phyloP scores from a whole-genome alignment of 2,113 vertebrate species.

The Bagarius yarrelli region DNA sequence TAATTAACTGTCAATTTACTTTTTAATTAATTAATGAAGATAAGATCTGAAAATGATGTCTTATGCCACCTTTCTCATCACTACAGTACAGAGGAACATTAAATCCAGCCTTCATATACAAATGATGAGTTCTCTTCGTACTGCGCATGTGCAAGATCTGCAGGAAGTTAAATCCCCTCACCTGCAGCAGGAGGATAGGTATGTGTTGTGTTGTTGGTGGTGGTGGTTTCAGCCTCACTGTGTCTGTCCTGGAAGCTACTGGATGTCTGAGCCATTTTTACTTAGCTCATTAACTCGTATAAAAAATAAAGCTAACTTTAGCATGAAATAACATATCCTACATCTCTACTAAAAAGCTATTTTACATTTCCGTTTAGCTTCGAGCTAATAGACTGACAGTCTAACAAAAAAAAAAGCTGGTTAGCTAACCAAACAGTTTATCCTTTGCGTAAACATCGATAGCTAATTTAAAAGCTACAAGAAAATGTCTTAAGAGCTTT shows the following conservation, averaged over 20 bases:
- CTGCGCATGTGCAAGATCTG: too few species aligned
- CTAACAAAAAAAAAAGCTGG: neutral
- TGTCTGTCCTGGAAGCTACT: slow-evolving; percentile 35
- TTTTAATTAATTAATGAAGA: too few species aligned
- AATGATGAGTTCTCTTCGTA: too few species aligned
- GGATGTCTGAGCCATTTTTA: slow-evolving; percentile 38
- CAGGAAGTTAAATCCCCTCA: slow-evolving; percentile 17
- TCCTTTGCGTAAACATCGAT: too few species aligned
- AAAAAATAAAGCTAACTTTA: neutral
- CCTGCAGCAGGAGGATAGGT: slow-evolving; percentile 16
- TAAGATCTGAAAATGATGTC: too few species aligned
- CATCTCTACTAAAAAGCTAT: neutral
- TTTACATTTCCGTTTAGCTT: neutral
- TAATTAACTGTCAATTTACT: too few species aligned
- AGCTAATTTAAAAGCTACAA: too few species aligned
- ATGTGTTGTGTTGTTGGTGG: neutral
- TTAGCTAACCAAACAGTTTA: neutral
- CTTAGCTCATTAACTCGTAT: neutral
- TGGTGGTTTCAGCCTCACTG: slow-evolving; percentile 16
- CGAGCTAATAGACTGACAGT: neutral
- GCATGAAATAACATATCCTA: neutral
- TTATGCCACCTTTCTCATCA: too few species aligned
- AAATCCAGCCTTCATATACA: too few species aligned
- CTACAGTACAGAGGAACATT: too few species aligned
- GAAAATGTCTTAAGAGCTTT: too few species aligned